Base-by-base conservation (phyloP, 2,797 vertebrate species). In the Petrocephalus schoutedeni region DNA sequence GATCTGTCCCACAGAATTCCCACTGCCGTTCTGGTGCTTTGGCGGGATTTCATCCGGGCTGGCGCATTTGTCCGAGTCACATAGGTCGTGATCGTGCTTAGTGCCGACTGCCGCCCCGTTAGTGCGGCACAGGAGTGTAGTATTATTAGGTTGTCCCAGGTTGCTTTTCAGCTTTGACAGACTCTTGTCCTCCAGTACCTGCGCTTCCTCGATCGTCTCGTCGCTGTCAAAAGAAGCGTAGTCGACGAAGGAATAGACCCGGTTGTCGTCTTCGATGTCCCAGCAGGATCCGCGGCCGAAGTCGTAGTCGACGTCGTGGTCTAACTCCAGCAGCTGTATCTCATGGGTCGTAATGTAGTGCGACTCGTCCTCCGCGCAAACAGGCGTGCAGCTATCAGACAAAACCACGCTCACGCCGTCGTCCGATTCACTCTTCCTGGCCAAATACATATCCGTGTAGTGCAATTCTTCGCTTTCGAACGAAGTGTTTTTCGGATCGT, bases 321-420 rank as follows among this genome's bases (percentile, higher is more conserved):
- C 98, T 88, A 98, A 96, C 91, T 99, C 98, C 0, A 97, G 98
- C 88, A 99, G 93, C 92, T 99, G 98, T 94, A 99, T 99, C 91
- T 99, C 98, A 64, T 98, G 98, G 53, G 98, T 99, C 71, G 97
- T 98, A 93, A 99, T 99, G 86, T 98, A 99, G 95, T 98, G 98
- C 0, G 97, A 95, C 91, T 98, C 97, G 91, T 96, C 96, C 85
- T 93, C 93, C 83, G 91, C 90, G 3, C 90, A 92, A 88, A 94
- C 93, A 3, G 90, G 91, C 61, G 88, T 93, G 88, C 91, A 91
- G 89, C 91, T 92, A 71, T 95, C 93, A 16, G 94, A 95, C 87
- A 94, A 89, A 51, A 93, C 92, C 59, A 92, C 92, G 91, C 94
- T 94, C 56, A 89, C 87, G 3, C 90, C 87, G 45, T 94, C 94